Conservation (phyloP, 2,888 invertebrate species). For the Orchesellides sinensis region DNA sequence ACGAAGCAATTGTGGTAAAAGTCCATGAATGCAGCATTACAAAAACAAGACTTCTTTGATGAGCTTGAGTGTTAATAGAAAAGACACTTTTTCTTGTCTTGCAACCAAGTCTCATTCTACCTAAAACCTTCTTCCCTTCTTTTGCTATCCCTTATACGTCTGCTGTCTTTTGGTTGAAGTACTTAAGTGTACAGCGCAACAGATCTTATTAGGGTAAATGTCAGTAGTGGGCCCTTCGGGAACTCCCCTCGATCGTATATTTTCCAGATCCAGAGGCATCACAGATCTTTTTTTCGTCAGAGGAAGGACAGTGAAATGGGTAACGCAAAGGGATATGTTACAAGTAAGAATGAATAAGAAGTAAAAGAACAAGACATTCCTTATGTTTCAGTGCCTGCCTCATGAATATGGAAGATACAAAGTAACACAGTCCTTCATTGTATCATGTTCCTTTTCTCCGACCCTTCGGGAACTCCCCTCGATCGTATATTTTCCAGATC, state of each 20-base stretch:
- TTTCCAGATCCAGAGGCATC: not conserved
- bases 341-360: not conserved
- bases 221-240: constrained; percentile 26
- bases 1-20: too few species aligned
- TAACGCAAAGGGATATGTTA: not conserved
- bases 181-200: too few species aligned
- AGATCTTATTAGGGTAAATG: not conserved
- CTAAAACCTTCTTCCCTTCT: too few species aligned
- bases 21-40: not conserved
- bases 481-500: not conserved
- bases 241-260: not conserved
- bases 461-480: constrained; percentile 26
- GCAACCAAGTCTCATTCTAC: too few species aligned
- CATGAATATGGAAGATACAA: constrained; percentile 15
- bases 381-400: constrained; percentile 1
- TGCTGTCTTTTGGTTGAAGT: too few species aligned
- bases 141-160: too few species aligned
- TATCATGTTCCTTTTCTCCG: too few species aligned
- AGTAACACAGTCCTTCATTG: too few species aligned
- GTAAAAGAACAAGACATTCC: not conserved
- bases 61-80: constrained; percentile 1
- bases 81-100: too few species aligned
- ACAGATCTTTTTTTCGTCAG: constrained; percentile 4
- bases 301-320: not conserved
- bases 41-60: constrained; percentile 12